These are phyloP conservation scores for Podiceps cristatus DNA, from an alignment of 2,113 vertebrate genomes.

Conservation along the genomic window DNA sequence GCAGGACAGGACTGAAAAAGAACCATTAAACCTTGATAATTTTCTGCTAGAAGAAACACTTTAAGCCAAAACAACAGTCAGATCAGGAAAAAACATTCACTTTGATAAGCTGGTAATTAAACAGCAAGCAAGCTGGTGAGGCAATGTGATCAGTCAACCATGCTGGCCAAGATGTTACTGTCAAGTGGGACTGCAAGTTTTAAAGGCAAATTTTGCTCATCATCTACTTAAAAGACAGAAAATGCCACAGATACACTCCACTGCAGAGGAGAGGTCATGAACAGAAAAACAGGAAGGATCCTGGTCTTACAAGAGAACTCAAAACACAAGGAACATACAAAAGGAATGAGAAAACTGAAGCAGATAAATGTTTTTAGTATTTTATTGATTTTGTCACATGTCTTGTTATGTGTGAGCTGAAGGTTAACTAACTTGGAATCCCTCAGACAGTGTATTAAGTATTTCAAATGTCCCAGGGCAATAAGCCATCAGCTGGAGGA, in stretches of 20 bases:
- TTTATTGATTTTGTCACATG: neutral
- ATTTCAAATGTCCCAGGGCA: neutral
- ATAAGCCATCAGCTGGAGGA: neutral
- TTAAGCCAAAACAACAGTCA: slow-evolving; percentile 21
- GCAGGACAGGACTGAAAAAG: slow-evolving; percentile 1
- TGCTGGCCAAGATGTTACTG: slow-evolving; percentile 11
- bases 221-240: neutral
- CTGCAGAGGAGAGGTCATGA: neutral
- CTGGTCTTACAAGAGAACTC: neutral
- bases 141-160: slow-evolving; percentile 22
- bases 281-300: neutral
- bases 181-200: slow-evolving; percentile 34
- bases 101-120: slow-evolving; percentile 62
- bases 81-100: slow-evolving; percentile 3
- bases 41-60: slow-evolving; percentile 54
- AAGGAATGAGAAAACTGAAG: neutral
- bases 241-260: neutral
- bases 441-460: neutral
- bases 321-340: neutral
- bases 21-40: slow-evolving; percentile 30
- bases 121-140: slow-evolving; percentile 24
- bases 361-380: neutral
- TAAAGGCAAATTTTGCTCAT: slow-evolving; percentile 24
- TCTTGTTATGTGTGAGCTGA: neutral
- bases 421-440: neutral